Base-by-base conservation (phyloP, 2,888 invertebrate species). In the Metopia argyrocephala region DNA sequence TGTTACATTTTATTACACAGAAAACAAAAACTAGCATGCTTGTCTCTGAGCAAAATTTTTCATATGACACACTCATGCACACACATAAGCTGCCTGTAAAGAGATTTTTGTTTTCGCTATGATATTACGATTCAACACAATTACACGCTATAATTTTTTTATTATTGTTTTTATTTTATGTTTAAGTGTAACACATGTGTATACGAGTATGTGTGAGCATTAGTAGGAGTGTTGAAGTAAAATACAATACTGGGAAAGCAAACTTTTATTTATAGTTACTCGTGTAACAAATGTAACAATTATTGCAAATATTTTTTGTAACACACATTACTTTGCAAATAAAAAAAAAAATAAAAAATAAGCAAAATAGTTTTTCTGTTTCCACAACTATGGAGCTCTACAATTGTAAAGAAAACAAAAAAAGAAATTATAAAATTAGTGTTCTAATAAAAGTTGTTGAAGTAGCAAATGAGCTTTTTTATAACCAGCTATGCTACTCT, bases 1-100 rank as follows among this genome's bases (percentile, higher is more conserved):
- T 76, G 15, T 25, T 69, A 78, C 54, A 73, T 66, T 78, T 73
- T 78, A 73, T 78, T 61, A 73, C 66, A n/a, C n/a, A n/a, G n/a
- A n/a, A n/a, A n/a, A n/a, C 28, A 31, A 31, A 45, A 65, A 56
- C 38, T 38, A 54, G 48, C 50, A 50, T 59, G 71, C 52, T 59
- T 48, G 20, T 61, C 38, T 46, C 31, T 15, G 15, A 56, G 54
- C 18, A 15, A n/a, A 12, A 9, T 59, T 54, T 38, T 28, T 15
- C 7, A 57, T 65, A 62, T 38, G 57, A 48, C 38, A 50, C 28
- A 9, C 25, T 9, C 21, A 45, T n/a, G 23, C 28, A 21, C 21
- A 48, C n/a, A 45, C 6, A 18, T 48, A 48, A 48, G 18, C n/a
- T 20, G 38, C 38, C 38, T 69, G 48, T 46, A 15, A 5, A 20